A percentile compares a stretch with the other conserved stretches of the same genome.
phyloP scores from a whole-genome alignment of 2,797 vertebrate species.

The Eurystomus glaucurus region DNA sequence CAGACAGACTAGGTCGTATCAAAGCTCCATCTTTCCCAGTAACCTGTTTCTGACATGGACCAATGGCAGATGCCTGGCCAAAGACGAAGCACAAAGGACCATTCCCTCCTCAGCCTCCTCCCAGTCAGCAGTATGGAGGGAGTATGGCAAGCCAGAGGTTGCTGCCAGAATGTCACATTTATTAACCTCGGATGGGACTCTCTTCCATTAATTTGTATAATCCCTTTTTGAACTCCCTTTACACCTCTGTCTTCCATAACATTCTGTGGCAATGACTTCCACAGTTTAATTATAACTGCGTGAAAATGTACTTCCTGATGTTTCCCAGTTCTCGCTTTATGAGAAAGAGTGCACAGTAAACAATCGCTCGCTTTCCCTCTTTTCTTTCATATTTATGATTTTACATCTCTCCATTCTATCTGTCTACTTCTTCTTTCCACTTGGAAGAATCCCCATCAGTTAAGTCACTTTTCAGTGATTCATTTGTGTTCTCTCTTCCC shows the following conservation, averaged over 20 bases:
- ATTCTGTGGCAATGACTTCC: constrained; percentile 66
- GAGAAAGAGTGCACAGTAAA: not conserved
- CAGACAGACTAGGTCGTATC: not conserved
- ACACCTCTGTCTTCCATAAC: constrained; percentile 45
- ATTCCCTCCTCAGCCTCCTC: not conserved
- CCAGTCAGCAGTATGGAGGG: not conserved
- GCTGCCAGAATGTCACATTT: not conserved
- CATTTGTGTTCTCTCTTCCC: not conserved
- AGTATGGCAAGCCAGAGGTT: not conserved
- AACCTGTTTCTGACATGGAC: not conserved
- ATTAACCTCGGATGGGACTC: constrained; percentile 29
- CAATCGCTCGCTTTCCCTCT: not conserved
- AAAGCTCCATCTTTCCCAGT: not conserved
- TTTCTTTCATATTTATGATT: not conserved
- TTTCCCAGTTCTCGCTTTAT: not conserved
- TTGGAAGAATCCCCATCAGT: not conserved
- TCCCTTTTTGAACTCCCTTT: constrained; percentile 52
- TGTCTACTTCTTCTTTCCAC: not conserved
- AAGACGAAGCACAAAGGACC: not conserved
- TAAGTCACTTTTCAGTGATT: not conserved
- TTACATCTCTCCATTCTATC: not conserved
- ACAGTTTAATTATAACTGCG: not conserved
- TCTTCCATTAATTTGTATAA: constrained; percentile 40
- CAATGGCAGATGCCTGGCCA: not conserved
- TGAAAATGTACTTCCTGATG: constrained; percentile 48